Base-by-base conservation (phyloP, 2,797 vertebrate species). In the Graptemys geographica region DNA sequence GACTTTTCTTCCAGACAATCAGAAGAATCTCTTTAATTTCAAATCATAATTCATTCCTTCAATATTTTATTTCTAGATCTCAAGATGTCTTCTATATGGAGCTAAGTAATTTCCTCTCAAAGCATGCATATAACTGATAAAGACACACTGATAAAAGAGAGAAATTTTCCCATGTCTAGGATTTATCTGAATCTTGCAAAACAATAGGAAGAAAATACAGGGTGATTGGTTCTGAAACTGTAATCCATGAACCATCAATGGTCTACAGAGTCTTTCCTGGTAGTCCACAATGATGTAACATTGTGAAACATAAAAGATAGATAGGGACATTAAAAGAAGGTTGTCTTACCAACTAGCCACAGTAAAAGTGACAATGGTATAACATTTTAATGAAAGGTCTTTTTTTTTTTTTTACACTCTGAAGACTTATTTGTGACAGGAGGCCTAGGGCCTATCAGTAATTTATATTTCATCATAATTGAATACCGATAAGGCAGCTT, bases 11-110 rank as follows among this genome's bases (percentile, higher is more conserved):
- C 49, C 59, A 72, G 85, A 87, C 79, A 79, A 92, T 56, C 83
- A 86, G 88, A 90, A 83, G 49, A 90, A 65, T 94, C 82, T 91
- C 84, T 90, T 93, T 94, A 96, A 87, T 23, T 85, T 19, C 23
- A 91, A 87, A 87, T 51, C 84, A 90, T 83, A 92, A 76, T 37
- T 47, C 49, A 90, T 81, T 84, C 94, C 86, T 81, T 59, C 31
- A 44, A 84, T 79, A 79, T 44, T 11, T 88, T 94, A 89, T 49
- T 94, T 87, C 84, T 88, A 41, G 79, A 59, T 11, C 9, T 79
- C 11, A 31, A 89, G 25, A 47, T 57, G 21, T 28, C 65, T 96
- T 89, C 23, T 65, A 55, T 15, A 51, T 23, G 86, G 41, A 79
- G 52, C 44, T 84, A 59, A 86, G 51, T 55, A n/a, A 18, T 56